Evolutionary conservation across 1,140 invertebrate species (phyloP), one percentile per base, ranked within the genome.

Genomic region (Lepeophtheirus salmonis): DNA sequence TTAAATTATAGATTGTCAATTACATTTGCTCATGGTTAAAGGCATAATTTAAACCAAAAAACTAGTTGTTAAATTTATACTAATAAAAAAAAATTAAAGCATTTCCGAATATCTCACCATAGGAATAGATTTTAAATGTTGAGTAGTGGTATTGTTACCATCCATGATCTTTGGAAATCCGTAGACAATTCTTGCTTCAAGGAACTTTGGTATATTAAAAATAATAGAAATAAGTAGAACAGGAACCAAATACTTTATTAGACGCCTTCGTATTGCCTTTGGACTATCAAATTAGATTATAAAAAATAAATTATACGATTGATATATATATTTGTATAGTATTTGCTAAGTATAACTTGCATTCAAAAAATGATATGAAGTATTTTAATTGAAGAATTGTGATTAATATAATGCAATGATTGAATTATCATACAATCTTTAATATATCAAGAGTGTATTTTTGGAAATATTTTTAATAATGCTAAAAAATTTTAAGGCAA

Each of bases 141-240:
- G 30, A 41, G 30, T 41, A 41, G 30, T 41, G n/a, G n/a, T n/a
- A n/a, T 41, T 41, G 30, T 52, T 52, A n/a, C 50, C 50, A 10
- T 57, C 24, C n/a, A 17, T 30, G 2, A 23, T 14, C 24, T 23
- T 23, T 2, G 26, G 16, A 2, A n/a, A 3, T 24, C 24, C 56
- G n/a, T 41, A 57, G n/a, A n/a, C 26, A 14, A 57, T 57, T 41
- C 26, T 13, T 17, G 23, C 26, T 57, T 57, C 56, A 13, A 57
- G 24, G 14, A 57, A 57, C 24, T 57, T 57, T 17, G 56, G 52
- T 3, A 57, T 57, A 23, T 57, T 57, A 21, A 57, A 57, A 16
- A 57, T 24, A 41, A 57, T 30, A 3, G 56, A 57, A 6, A 57
- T 17, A n/a, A 57, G 30, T 14, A 41, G 17, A 18, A 57, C 56